A percentile compares a stretch with the other conserved stretches of the same genome.
Conservation (phyloP, 2,888 invertebrate genomes). For the Xestia ashworthii region DNA sequence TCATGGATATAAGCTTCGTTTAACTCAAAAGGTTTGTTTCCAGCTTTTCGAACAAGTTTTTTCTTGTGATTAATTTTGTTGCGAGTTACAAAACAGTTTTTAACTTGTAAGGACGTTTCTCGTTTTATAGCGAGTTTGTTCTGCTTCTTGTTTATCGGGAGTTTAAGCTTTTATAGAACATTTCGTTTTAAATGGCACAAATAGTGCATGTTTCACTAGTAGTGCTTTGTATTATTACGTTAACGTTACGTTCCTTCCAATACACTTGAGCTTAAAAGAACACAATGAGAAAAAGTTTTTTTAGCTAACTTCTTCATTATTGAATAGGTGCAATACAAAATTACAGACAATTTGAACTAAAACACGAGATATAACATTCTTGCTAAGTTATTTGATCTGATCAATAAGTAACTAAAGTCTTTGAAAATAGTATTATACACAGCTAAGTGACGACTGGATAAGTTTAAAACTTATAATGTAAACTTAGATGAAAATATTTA, state of each 20-base stretch:
- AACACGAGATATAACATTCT: neutral
- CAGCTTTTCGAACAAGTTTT: slow-evolving; percentile 42
- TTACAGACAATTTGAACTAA: neutral
- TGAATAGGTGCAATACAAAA: neutral
- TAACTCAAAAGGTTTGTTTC: slow-evolving; percentile 50
- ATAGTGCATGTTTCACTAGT: slow-evolving; percentile 12
- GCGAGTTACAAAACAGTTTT: slow-evolving; percentile 54
- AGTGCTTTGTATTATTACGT: neutral
- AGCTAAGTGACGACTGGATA: neutral
- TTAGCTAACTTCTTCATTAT: neutral
- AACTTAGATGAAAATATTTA: neutral
- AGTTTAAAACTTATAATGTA: neutral
- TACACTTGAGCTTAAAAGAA: neutral
- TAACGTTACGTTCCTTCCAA: neutral
- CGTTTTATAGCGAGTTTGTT: slow-evolving; percentile 34
- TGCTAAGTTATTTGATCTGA: too few relatives aligned
- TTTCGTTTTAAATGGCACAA: slow-evolving; percentile 34
- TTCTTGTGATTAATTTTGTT: slow-evolving; percentile 58
- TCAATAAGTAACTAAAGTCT: too few relatives aligned
- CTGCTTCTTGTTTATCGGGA: slow-evolving; percentile 18
- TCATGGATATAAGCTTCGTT: slow-evolving; percentile 52
- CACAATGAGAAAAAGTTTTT: too few relatives aligned
- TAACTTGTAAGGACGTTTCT: slow-evolving; percentile 52
- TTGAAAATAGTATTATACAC: neutral
- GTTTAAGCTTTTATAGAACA: slow-evolving; percentile 21